Evolutionary conservation across 1,140 invertebrate species (phyloP), one percentile per base, ranked within the genome.

Genomic region (Magallana ariakensis): DNA sequence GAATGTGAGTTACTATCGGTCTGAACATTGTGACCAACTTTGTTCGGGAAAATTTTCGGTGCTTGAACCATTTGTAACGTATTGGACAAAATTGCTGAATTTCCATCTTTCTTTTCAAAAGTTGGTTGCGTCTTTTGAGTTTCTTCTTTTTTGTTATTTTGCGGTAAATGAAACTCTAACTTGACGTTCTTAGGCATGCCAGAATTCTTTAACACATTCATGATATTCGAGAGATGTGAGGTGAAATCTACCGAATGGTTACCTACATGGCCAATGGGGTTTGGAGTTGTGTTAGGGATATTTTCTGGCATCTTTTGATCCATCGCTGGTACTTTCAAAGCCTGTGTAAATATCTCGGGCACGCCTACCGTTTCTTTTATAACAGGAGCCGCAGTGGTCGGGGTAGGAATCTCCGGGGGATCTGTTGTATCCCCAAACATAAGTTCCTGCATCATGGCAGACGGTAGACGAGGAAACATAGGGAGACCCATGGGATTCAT

Each of bases 381-480:
- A 16, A 56, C 58, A 16, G 62, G 62, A 13, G 84, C 46, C n/a
- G 33, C 9, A 8, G 53, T 75, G 11, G 57, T 66, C 22, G 66
- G 22, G 66, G 10, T 22, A 11, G 66, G 66, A 22, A 75, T 33
- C 22, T 85, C 84, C 1, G 84, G 84, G 13, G 84, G 84, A 80
- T 85, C 84, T 1, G 84, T 85, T 11, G 84, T 85, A 26, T 85
- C 84, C 1, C 84, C 84, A 26, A 85, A 85, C 84, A 85, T 85
- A 26, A 85, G 66, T 26, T 85, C 84, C 13, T 85, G 84, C 55
- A 85, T 26, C 8, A 85, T 75, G n/a, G 66, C 84, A 22, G 84
- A 66, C 13, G 83, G 53, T 0, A 85, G 15, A 16, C 84, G 16
- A 15, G 53, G 46, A 19, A n/a, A 9, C 22, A 85, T 56, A 9